A percentile compares a stretch with the other conserved stretches of the same genome.
phyloP scores from a whole-genome alignment of 2,113 vertebrate genomes.

The Gavia stellata region DNA sequence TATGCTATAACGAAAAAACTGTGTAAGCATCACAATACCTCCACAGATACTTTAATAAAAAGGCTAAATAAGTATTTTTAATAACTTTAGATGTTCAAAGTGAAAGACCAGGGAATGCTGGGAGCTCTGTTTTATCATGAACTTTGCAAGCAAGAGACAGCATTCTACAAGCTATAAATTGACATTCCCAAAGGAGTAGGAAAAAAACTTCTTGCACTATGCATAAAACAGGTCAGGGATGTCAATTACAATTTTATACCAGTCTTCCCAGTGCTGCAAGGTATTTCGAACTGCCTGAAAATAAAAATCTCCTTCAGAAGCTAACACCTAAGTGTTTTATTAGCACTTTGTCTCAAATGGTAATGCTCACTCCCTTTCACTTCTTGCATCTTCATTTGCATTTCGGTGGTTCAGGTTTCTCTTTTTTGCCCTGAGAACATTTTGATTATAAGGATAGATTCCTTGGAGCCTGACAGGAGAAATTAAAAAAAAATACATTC shows the following conservation, averaged over 20 bases:
- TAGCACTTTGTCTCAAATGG: not conserved
- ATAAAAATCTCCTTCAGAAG: constrained; percentile 2
- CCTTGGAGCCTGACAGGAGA: not conserved
- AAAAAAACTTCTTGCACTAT: not conserved
- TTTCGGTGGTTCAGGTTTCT: not conserved
- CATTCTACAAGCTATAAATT: not conserved
- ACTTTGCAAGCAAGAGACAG: not conserved
- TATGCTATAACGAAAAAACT: not conserved
- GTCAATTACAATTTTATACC: constrained; percentile 7
- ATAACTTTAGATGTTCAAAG: not conserved
- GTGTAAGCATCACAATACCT: not conserved
- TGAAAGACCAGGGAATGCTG: not conserved
- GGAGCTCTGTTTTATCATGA: not conserved
- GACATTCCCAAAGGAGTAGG: not conserved
- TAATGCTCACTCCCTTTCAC: not conserved
- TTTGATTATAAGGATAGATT: not conserved
- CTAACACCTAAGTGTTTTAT: constrained; percentile 16
- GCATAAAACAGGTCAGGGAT: constrained; percentile 10
- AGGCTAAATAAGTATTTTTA: not conserved
- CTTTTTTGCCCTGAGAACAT: not conserved
- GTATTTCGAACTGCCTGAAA: not conserved
- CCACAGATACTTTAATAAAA: not conserved
- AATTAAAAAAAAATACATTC: not conserved
- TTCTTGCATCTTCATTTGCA: not conserved
- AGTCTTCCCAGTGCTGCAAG: not conserved